Base-by-base conservation (phyloP, 2,888 invertebrate genomes). In the Phanerotoma sp. region DNA sequence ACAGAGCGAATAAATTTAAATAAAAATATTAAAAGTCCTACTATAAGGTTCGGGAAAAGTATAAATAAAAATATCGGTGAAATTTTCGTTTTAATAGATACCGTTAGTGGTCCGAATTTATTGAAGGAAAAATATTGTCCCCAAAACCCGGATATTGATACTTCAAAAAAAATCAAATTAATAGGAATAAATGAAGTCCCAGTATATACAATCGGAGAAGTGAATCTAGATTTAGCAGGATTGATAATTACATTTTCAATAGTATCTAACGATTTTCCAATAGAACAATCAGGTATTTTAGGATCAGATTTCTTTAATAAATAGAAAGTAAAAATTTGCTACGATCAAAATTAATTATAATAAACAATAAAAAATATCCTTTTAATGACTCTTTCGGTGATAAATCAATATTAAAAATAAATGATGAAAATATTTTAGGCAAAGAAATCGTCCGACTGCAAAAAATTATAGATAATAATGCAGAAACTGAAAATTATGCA, bases 31-130 rank as follows among this genome's bases (percentile, higher is more conserved):
- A 33, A 41, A 4, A 47, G 18, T 28, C 20, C 33, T 1, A 38
- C 40, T 16, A 20, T 37, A 5, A 28, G 15, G 10, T 3, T 49
- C 10, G 33, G 21, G 20, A 4, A 18, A 2, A 49, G 40, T 25
- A 13, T 30, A 6, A 37, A 22, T 9, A n/a, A 35, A 10, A 21
- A 35, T 9, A 15, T n/a, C 1, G n/a, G 32, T 10, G n/a, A 40
- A 3, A 37, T 60, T 5, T 13, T 32, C 1, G 13, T 60, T 4
- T 54, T 57, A 45, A 21, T 57, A 20, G 49, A 60, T 11, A 56
- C 57, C 0, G 55, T 53, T 2, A 54, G 56, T 2, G 53, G 57
- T 10, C 60, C 57, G 3, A 60, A 58, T 40, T 3, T 57, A 6
- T 28, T 57, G 6, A 57, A 57, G 35, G 41, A 44, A 41, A 38